Evolutionary conservation across 2,797 vertebrate genomes (phyloP).

Genomic region (Nannoperca obscura): DNA sequence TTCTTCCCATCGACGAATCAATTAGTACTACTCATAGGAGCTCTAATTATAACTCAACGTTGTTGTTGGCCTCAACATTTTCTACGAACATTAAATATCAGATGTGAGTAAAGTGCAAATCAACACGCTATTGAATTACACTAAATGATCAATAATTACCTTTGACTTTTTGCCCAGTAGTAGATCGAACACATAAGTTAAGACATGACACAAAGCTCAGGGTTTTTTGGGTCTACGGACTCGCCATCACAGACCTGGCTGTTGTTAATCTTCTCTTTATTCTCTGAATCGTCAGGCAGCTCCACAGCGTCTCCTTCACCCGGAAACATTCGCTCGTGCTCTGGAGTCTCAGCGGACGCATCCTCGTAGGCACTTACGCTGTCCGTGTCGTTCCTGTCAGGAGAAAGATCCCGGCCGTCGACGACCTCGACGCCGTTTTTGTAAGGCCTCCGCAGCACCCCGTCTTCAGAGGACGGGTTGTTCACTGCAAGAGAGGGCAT

Average conservation of each 20-base stretch:
- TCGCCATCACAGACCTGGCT: neutral
- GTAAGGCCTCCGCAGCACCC: slow-evolving; percentile 65
- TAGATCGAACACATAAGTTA: slow-evolving; percentile 57
- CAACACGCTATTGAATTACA: slow-evolving; percentile 27
- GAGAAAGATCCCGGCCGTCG: slow-evolving; percentile 47
- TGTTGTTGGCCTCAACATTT: slow-evolving; percentile 4
- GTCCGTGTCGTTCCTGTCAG: slow-evolving; percentile 74
- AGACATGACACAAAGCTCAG: slow-evolving; percentile 77
- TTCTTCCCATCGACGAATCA: neutral
- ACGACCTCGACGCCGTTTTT: slow-evolving; percentile 1
- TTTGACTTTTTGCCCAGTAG: slow-evolving; percentile 6
- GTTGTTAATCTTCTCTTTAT: slow-evolving; percentile 1
- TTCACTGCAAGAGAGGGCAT: slow-evolving; percentile 66
- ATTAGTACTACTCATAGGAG: neutral
- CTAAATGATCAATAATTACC: neutral
- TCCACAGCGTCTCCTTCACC: slow-evolving; percentile 52
- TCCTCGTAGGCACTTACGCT: slow-evolving; percentile 81
- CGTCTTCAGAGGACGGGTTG: slow-evolving; percentile 41
- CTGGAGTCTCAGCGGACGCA: slow-evolving; percentile 74
- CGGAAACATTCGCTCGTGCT: slow-evolving; percentile 65
- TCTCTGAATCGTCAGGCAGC: slow-evolving; percentile 54
- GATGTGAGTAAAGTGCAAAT: slow-evolving; percentile 18
- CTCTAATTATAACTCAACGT: slow-evolving; percentile 16
- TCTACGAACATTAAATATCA: slow-evolving; percentile 13
- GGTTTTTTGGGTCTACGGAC: slow-evolving; percentile 24